Conservation (phyloP, 1,140 invertebrate genomes). For the Micrasema minimum region DNA sequence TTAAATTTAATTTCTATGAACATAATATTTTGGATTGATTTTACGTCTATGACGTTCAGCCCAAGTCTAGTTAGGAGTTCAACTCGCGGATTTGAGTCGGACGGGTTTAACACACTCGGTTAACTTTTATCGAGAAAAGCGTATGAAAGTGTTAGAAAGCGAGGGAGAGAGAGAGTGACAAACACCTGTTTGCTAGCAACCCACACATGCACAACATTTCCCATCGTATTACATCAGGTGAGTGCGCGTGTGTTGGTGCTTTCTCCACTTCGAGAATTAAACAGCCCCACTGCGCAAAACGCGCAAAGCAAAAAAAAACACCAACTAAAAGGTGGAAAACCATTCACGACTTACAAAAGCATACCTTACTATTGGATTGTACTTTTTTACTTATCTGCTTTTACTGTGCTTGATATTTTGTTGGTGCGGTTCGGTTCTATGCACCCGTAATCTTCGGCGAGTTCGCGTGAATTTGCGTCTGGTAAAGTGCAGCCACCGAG, state of each 20-base stretch:
- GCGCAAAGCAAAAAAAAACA: neutral
- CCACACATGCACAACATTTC: conserved; percentile 10
- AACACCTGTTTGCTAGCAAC: conserved; percentile 12
- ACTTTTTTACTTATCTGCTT: neutral
- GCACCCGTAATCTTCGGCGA: conserved; percentile 22
- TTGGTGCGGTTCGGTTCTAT: conserved; percentile 8
- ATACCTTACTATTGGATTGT: neutral
- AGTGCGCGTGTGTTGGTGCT: neutral
- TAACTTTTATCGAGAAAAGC: too few species aligned
- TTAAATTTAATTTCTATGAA: too few species aligned
- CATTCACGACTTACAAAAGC: neutral
- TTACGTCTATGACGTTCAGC: neutral
- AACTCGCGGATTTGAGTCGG: too few species aligned
- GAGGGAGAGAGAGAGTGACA: neutral
- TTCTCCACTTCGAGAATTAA: conserved; percentile 22
- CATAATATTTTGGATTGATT: neutral
- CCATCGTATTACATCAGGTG: conserved; percentile 25
- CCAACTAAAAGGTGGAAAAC: neutral
- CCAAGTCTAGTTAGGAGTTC: neutral
- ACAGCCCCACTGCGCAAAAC: neutral
- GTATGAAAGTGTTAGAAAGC: neutral
- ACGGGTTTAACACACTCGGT: too few species aligned
- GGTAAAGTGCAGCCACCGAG: neutral
- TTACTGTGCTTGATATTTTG: neutral
- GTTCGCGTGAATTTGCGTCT: neutral